A percentile compares a stretch with the other conserved stretches of the same genome.
These are phyloP conservation scores for Ctena decussata DNA, from an alignment of 2,888 invertebrate genomes.

Conservation along the genomic window DNA sequence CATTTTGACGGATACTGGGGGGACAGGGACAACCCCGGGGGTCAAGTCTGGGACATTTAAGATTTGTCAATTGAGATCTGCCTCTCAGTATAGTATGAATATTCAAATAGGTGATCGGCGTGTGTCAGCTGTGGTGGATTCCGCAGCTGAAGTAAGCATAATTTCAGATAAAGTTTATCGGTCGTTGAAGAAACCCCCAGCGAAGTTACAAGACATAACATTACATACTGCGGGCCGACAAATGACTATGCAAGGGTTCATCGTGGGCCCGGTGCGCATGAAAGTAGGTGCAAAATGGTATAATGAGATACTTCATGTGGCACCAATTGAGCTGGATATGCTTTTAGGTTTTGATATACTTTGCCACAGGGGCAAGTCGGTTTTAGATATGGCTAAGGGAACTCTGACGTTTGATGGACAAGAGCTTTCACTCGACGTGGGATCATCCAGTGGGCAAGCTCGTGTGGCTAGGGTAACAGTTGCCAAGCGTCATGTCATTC, in stretches of 20 bases:
- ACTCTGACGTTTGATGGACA: slow-evolving; percentile 21
- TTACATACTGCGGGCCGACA: slow-evolving; percentile 37
- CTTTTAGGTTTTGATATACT: slow-evolving; percentile 46
- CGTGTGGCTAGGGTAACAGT: slow-evolving; percentile 24
- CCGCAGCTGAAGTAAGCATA: slow-evolving; percentile 44
- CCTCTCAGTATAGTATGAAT: slow-evolving; percentile 8
- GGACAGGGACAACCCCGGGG: background rate
- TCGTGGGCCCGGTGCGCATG: slow-evolving; percentile 27
- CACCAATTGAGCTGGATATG: slow-evolving; percentile 51
- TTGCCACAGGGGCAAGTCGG: background rate
- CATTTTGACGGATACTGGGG: background rate
- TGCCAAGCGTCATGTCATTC: slow-evolving; percentile 11
- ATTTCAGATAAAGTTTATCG: slow-evolving; percentile 38
- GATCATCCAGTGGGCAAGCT: slow-evolving; percentile 1
- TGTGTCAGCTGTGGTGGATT: slow-evolving; percentile 29
- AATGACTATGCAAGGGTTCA: slow-evolving; percentile 26
- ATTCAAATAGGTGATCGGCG: background rate
- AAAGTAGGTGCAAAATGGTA: slow-evolving; percentile 20
- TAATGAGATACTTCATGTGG: slow-evolving; percentile 1
- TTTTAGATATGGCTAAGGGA: slow-evolving; percentile 17
- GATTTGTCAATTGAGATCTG: background rate
- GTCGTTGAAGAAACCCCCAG: slow-evolving; percentile 13
- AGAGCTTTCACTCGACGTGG: background rate
- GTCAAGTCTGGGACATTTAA: background rate
- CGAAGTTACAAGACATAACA: slow-evolving; percentile 17